Evolutionary conservation across 2,888 invertebrate species (phyloP).

Genomic region (Cheilosia scutellata): DNA sequence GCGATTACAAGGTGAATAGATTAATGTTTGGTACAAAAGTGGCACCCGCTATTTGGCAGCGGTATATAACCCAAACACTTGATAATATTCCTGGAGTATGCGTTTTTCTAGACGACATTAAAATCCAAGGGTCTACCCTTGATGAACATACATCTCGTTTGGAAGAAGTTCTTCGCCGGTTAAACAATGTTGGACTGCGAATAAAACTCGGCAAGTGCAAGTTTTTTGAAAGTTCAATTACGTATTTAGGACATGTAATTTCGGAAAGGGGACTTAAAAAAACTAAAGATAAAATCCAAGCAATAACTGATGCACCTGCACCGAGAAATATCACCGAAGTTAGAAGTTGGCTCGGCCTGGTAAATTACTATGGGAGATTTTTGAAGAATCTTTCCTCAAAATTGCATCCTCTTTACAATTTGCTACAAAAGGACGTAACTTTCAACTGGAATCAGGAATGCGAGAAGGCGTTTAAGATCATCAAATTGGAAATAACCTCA

Average conservation of each 20-base stretch:
- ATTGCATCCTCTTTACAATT: conserved; percentile 32
- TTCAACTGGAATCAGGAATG: conserved; percentile 78
- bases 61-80: conserved; percentile 29
- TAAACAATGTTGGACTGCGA: conserved; percentile 62
- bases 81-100: conserved; percentile 22
- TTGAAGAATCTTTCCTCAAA: conserved; percentile 31
- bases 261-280: conserved; percentile 77
- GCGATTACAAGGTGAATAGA: conserved; percentile 34
- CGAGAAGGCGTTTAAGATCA: conserved; percentile 59
- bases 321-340: conserved; percentile 73
- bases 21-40: conserved; percentile 43
- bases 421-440: conserved; percentile 34
- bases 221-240: too few relatives aligned
- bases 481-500: conserved; percentile 76
- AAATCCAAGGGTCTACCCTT: conserved; percentile 24
- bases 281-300: conserved; percentile 76
- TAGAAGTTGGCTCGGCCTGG: conserved; percentile 40
- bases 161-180: conserved; percentile 10
- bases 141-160: conserved; percentile 17
- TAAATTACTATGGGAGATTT: conserved; percentile 51
- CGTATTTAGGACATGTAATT: conserved; percentile 78
- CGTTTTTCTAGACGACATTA: conserved; percentile 39
- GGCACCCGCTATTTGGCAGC: conserved; percentile 42
- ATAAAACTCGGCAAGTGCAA: too few relatives aligned
- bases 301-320: conserved; percentile 76